A percentile compares a stretch with the other conserved stretches of the same genome.
phyloP scores from a whole-genome alignment of 2,888 invertebrate genomes.

The Parnassius mnemosyne region DNA sequence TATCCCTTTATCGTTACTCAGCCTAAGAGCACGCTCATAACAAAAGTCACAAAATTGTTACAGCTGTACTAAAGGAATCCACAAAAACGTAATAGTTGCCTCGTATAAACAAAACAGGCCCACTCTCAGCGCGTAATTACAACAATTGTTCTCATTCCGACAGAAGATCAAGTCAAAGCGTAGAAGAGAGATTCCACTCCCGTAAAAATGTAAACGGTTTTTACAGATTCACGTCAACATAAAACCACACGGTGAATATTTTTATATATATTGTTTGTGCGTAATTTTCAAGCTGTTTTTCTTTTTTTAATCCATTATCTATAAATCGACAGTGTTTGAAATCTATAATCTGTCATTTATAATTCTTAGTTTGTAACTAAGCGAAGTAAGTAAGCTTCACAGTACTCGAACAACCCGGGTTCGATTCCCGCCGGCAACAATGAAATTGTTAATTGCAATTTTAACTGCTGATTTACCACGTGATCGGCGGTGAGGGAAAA shows the following conservation, averaged over 20 bases:
- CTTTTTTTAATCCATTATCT: too few relatives aligned
- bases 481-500: too few relatives aligned
- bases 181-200: conserved; percentile 33
- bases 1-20: conserved; percentile 12
- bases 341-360: too few relatives aligned
- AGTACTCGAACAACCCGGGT: too few relatives aligned
- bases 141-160: conserved; percentile 39
- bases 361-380: too few relatives aligned
- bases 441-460: too few relatives aligned
- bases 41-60: conserved; percentile 19
- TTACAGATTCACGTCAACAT: not conserved
- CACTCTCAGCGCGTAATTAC: conserved; percentile 40
- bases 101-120: conserved; percentile 24
- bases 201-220: conserved; percentile 6
- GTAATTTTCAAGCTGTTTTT: too few relatives aligned
- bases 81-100: conserved; percentile 20
- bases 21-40: conserved; percentile 8
- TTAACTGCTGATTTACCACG: too few relatives aligned
- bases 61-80: conserved; percentile 4
- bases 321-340: too few relatives aligned
- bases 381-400: too few relatives aligned
- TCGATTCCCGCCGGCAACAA: too few relatives aligned
- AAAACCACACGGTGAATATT: not conserved
- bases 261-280: too few relatives aligned
- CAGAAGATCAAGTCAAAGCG: conserved; percentile 34